Percentiles rank a stretch among this genome's conserved stretches.
These are phyloP conservation scores for Eumaeus atala DNA, from an alignment of 1,140 invertebrate genomes.

Conservation along the genomic window DNA sequence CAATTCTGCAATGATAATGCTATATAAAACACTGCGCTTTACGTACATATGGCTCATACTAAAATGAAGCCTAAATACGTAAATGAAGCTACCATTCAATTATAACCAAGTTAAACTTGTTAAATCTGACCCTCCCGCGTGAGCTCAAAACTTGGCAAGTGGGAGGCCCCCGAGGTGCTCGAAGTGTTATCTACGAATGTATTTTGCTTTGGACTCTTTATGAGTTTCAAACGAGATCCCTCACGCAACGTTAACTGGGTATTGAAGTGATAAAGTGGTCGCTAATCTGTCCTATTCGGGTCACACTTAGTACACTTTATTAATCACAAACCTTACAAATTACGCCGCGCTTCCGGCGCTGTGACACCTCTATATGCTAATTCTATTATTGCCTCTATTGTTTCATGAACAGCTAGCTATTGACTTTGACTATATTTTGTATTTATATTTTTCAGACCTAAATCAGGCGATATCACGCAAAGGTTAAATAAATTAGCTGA, in stretches of 20 bases:
- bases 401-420: constrained; percentile 53
- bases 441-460: neutral
- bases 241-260: constrained; percentile 71
- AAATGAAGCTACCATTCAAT: too few species aligned
- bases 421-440: constrained; percentile 38
- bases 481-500: too few species aligned
- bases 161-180: constrained; percentile 66
- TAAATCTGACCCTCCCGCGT: constrained; percentile 52
- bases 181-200: constrained; percentile 68
- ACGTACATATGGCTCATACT: too few species aligned
- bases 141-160: constrained; percentile 62
- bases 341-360: constrained; percentile 64
- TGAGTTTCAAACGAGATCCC: constrained; percentile 71
- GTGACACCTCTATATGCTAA: constrained; percentile 62
- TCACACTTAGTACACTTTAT: constrained; percentile 72
- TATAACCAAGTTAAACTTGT: constrained; percentile 38
- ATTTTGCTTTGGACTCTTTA: constrained; percentile 73
- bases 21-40: too few species aligned
- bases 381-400: constrained; percentile 63
- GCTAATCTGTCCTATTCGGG: constrained; percentile 72
- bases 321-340: constrained; percentile 74
- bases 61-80: too few species aligned
- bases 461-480: too few species aligned
- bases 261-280: constrained; percentile 72
- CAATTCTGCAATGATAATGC: too few species aligned